phyloP scores from a whole-genome alignment of 2,113 vertebrate species.

The Ptyas mucosa region DNA sequence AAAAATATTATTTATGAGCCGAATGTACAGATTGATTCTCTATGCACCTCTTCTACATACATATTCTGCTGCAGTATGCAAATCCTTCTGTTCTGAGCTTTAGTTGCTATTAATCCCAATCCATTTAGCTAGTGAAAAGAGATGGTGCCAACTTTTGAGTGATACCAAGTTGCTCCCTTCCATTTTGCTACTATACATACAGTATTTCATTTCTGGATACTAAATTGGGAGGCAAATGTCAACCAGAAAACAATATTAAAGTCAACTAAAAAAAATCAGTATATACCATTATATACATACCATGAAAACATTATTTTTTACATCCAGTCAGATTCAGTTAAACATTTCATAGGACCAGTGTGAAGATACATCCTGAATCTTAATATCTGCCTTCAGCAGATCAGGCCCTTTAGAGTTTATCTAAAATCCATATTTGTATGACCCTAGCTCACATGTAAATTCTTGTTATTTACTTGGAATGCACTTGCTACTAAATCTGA shows the following conservation, averaged over 20 bases:
- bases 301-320: not conserved
- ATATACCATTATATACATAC: not conserved
- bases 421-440: not conserved
- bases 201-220: not conserved
- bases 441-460: not conserved
- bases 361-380: not conserved
- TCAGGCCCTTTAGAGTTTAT: not conserved
- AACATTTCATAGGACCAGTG: not conserved
- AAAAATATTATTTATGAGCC: conserved; percentile 18
- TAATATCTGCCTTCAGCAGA: not conserved
- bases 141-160: not conserved
- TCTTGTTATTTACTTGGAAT: not conserved
- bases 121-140: not conserved
- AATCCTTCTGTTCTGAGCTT: not conserved
- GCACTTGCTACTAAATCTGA: not conserved
- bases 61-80: not conserved
- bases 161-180: not conserved
- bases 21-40: conserved; percentile 33
- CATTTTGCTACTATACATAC: not conserved
- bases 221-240: not conserved
- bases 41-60: not conserved
- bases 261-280: not conserved
- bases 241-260: not conserved
- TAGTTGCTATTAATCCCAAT: not conserved
- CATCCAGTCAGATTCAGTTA: not conserved